Base-by-base conservation (phyloP, 2,888 invertebrate species). In the Shargacucullia verbasci region DNA sequence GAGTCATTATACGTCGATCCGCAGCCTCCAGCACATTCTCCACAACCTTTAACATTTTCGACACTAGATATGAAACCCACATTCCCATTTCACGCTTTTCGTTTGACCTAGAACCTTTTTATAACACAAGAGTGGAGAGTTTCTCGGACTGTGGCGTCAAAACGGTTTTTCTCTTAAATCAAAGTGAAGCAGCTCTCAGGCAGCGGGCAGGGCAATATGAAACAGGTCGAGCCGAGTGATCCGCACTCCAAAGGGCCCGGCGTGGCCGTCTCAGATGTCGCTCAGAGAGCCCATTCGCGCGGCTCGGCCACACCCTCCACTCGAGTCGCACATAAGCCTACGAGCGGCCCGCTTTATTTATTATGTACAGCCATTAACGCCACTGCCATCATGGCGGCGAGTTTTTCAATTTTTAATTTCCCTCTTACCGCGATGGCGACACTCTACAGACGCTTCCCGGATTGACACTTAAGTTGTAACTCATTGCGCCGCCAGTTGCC, bases 291-390 rank as follows among this genome's bases (percentile, higher is more conserved):
- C 92, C 89, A 92, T 93, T 93, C 93, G 93, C 88, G 89, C 86
- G 85, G 76, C 86, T 84, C 85, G 88, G 89, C 94, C 94, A 92
- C 94, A 87, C 93, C 94, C 91, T 90, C 93, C 91, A 91, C 93
- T 93, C 88, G 86, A 90, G 88, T 83, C 84, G 87, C 92, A 94
- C 89, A 93, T 94, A 93, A 91, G 92, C 92, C 87, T 85, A 89
- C 89, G 79, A 86, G 84, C 89, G 86, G 84, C 86, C 87, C 89
- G 90, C 91, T 91, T 92, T 94, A 93, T 92, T 92, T 92, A 93
- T 93, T 93, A 94, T 94, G 92, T 93, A 93, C 92, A 90, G 89
- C 91, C 89, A 92, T 94, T 93, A 92, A 91, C 91, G 90, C 90
- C 88, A 89, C 87, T 82, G 87, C 88, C 92, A 89, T 91, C 88